A percentile compares a stretch with the other conserved stretches of the same genome.
Conservation (phyloP, 2,113 vertebrate genomes). For the Aspiorhynchus laticeps region DNA sequence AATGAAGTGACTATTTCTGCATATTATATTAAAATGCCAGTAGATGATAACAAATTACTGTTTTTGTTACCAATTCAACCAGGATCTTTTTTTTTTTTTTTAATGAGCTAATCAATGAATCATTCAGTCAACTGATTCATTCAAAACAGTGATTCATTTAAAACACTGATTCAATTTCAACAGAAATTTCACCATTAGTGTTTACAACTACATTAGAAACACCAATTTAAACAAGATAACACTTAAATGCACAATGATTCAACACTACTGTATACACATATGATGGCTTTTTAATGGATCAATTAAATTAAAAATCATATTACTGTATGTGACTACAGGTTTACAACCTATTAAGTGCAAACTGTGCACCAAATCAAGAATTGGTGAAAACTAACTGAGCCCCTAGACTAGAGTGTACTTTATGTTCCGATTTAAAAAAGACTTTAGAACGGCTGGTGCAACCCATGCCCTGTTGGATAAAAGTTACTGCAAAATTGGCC, state of each 20-base stretch:
- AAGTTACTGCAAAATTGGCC: not conserved
- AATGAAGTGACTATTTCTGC: too few species aligned
- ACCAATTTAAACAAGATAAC: not conserved
- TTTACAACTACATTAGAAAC: not conserved
- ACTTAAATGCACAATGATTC: not conserved
- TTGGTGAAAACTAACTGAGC: not conserved
- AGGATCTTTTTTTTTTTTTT: too few species aligned
- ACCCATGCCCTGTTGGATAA: not conserved
- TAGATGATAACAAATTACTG: too few species aligned
- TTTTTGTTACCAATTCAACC: too few species aligned
- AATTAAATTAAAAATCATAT: not conserved
- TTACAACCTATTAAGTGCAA: not conserved
- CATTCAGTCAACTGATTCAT: too few species aligned
- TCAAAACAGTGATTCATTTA: too few species aligned
- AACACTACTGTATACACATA: not conserved
- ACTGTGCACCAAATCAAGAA: not conserved
- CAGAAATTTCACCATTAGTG: not conserved
- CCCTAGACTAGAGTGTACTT: not conserved
- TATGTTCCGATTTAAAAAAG: not conserved
- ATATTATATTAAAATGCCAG: too few species aligned
- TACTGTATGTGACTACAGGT: not conserved
- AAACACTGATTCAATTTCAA: too few species aligned
- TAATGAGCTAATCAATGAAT: too few species aligned
- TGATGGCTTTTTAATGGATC: not conserved
- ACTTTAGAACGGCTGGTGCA: not conserved